phyloP scores from a whole-genome alignment of 2,797 vertebrate genomes.

The Mastacembelus armatus region DNA sequence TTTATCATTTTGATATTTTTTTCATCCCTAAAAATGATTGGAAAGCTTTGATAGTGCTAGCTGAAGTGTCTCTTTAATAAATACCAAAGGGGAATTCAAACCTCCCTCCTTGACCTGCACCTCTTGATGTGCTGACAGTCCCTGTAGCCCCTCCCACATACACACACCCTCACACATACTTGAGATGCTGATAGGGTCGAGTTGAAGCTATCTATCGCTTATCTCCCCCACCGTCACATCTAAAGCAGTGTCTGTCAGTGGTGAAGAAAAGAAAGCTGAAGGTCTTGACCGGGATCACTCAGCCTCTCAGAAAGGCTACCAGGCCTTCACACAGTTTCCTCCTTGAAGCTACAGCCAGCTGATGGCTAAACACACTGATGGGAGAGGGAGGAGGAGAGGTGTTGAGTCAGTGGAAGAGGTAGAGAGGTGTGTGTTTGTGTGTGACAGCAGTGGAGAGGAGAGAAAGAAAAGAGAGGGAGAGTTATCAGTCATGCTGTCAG shows the following conservation, averaged over 20 bases:
- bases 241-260: slow-evolving; percentile 41
- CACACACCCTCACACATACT: slow-evolving; percentile 12
- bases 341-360: slow-evolving; percentile 31
- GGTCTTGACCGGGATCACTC: slow-evolving; percentile 53
- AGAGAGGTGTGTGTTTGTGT: slow-evolving; percentile 43
- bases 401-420: slow-evolving; percentile 28
- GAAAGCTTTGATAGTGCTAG: not conserved
- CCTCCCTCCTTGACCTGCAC: slow-evolving; percentile 15
- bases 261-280: slow-evolving; percentile 54
- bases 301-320: slow-evolving; percentile 24
- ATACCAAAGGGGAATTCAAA: slow-evolving; percentile 31
- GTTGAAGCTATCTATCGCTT: slow-evolving; percentile 64
- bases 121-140: slow-evolving; percentile 24
- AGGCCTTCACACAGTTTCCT: slow-evolving; percentile 30
- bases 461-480: slow-evolving; percentile 48
- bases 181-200: slow-evolving; percentile 58
- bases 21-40: not conserved
- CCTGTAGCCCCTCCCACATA: slow-evolving; percentile 4
- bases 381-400: not conserved
- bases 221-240: slow-evolving; percentile 56
- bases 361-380: slow-evolving; percentile 25
- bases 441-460: slow-evolving; percentile 36
- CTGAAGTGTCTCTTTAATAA: slow-evolving; percentile 19
- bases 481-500: slow-evolving; percentile 79
- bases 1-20: not conserved